Conservation (phyloP, 2,888 invertebrate genomes). For the Chrysopilus asiliformis region DNA sequence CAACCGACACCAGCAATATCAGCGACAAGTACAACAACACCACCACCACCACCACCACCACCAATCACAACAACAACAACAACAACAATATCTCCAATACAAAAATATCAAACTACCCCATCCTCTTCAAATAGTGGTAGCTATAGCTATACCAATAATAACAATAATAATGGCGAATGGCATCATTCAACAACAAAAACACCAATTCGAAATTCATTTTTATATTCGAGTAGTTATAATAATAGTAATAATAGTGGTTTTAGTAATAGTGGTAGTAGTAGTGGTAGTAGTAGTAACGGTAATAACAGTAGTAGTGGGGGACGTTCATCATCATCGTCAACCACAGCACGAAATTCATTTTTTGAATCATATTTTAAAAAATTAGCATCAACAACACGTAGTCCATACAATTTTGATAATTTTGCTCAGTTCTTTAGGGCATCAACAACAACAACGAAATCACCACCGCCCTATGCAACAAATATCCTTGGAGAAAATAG, state of each 20-base stretch:
- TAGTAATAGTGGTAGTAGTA: constrained; percentile 15
- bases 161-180: constrained; percentile 6
- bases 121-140: background rate
- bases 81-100: constrained; percentile 3
- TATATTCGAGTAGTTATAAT: constrained; percentile 5
- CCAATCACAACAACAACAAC: constrained; percentile 12
- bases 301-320: constrained; percentile 18
- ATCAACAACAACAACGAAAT: background rate
- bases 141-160: constrained; percentile 3
- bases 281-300: constrained; percentile 15
- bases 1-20: constrained; percentile 26
- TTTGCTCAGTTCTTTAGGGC: constrained; percentile 20
- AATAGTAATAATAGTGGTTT: constrained; percentile 8
- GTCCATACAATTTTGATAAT: constrained; percentile 38
- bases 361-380: constrained; percentile 34
- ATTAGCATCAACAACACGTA: constrained; percentile 42
- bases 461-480: constrained; percentile 35
- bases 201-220: no score
- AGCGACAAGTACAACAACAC: constrained; percentile 27
- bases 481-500: constrained; percentile 38
- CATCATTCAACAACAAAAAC: no score
- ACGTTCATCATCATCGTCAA: constrained; percentile 21
- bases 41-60: constrained; percentile 19
- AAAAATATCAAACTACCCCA: no score
- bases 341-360: constrained; percentile 20